Base-by-base conservation (phyloP, 2,113 vertebrate species). In the Gallinago undulata region DNA sequence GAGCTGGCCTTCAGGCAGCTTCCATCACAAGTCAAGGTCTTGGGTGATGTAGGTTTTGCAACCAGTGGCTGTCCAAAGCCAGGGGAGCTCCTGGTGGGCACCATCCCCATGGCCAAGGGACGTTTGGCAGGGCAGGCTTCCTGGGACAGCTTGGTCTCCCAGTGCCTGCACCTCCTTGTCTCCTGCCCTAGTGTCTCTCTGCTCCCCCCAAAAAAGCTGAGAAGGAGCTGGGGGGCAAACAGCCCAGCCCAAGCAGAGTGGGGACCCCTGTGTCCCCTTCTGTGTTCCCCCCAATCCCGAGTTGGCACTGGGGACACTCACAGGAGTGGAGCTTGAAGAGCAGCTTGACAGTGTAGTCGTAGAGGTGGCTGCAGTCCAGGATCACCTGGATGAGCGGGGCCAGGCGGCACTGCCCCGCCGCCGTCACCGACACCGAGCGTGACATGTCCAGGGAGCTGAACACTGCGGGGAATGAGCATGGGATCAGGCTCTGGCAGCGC, bases 271-370 rank as follows among this genome's bases (percentile, higher is more conserved):
- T 13, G 25, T 35, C 10, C 33, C 74, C 16, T 28, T 57, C 33
- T 1, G 0, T 13, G 55, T 24, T 3, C 62, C 10, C 6, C 28
- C 39, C 39, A 7, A 27, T 28, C 28, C 39, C 4, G 5, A 31
- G 39, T 13, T 31, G 25, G 35, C 1, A 1, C 45, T 19, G 48
- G 47, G 59, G 22, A 39, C 73, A 99, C 99, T 99, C 96, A 99
- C 99, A 99, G 94, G 99, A 99, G 94, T 99, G 99, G 37, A 99
- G 99, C 95, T 99, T 99, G 97, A 99, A 99, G 95, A 99, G 99
- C 66, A 99, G 98, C 96, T 99, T 99, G 96, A 99, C 99, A 0
- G 99, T 99, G 97, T 99, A 99, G 97, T 99, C 99, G 0, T 99
- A 99, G 92, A 99, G 98, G 95, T 99, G 99, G 98, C 99, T 99